Percentiles rank a stretch among this genome's conserved stretches.
Evolutionary conservation across 2,797 vertebrate genomes (phyloP).

Genomic region (Mormyrops attenuatus): DNA sequence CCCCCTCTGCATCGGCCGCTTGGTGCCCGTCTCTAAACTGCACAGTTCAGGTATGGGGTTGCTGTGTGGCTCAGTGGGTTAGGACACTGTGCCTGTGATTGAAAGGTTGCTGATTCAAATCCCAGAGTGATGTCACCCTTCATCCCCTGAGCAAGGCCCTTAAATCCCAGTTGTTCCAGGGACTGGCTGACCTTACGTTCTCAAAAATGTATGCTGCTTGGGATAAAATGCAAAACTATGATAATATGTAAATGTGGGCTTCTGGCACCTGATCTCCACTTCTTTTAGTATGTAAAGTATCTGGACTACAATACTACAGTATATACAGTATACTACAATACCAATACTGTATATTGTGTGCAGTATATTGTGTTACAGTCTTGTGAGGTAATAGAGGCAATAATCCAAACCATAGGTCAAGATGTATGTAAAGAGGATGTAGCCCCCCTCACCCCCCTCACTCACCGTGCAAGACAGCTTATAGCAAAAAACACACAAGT

Average conservation of each 20-base stretch:
- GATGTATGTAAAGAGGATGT: not conserved
- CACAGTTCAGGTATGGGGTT: not conserved
- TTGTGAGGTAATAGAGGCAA: not conserved
- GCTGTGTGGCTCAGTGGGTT: not conserved
- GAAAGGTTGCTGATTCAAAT: not conserved
- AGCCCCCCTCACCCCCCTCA: not conserved
- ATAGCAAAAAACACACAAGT: not conserved
- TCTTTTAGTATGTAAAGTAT: not conserved
- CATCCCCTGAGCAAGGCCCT: not conserved
- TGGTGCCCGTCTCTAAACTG: conserved; percentile 77
- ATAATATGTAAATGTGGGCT: not conserved
- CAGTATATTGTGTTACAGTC: not conserved
- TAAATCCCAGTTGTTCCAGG: not conserved
- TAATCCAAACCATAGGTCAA: not conserved
- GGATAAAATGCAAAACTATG: not conserved
- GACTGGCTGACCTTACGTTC: not conserved
- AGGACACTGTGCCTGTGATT: not conserved
- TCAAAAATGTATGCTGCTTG: not conserved
- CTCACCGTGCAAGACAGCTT: not conserved
- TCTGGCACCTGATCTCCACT: not conserved
- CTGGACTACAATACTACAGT: not conserved
- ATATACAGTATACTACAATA: no score
- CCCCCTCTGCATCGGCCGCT: conserved; percentile 84
- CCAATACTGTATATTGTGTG: no score
- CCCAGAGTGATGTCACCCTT: not conserved